These are phyloP conservation scores for Euzetes globulus DNA, from an alignment of 2,888 invertebrate genomes.

Conservation along the genomic window DNA sequence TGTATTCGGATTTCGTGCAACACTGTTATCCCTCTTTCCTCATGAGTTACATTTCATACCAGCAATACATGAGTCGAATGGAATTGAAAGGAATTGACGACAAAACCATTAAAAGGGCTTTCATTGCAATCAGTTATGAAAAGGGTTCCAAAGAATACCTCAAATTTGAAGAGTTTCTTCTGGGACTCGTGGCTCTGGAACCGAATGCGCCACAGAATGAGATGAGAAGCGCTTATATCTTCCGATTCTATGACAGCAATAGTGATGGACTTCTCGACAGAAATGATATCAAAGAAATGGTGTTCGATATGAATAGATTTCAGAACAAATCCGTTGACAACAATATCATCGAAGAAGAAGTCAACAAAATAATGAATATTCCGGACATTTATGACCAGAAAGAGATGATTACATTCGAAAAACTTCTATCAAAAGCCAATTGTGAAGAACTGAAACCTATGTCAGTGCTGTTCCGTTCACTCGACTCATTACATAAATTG, in stretches of 20 bases:
- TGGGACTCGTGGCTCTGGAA: conserved; percentile 17
- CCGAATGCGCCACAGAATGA: not conserved
- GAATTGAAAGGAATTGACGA: not conserved
- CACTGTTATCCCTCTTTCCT: conserved; percentile 26
- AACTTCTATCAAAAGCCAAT: not conserved
- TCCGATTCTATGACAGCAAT: conserved; percentile 28
- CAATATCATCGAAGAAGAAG: not conserved
- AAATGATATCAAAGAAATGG: not conserved
- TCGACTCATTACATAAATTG: not conserved
- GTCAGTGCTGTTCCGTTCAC: not conserved
- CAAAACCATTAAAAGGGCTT: not conserved
- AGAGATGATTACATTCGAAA: not conserved
- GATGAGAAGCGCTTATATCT: conserved; percentile 6
- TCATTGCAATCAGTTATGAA: not conserved
- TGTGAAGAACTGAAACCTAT: not conserved
- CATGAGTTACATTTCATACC: conserved; percentile 26
- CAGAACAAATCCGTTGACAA: not conserved
- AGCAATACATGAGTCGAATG: not conserved
- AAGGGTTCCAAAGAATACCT: conserved; percentile 17
- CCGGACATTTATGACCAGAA: not conserved
- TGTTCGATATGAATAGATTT: not conserved
- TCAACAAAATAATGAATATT: not conserved
- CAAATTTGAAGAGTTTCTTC: conserved; percentile 5
- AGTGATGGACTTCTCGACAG: not conserved
- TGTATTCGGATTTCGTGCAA: conserved; percentile 29